Percentiles rank a stretch among this genome's conserved stretches.
phyloP scores from a whole-genome alignment of 2,888 invertebrate species.

The Adelognathus sp. region DNA sequence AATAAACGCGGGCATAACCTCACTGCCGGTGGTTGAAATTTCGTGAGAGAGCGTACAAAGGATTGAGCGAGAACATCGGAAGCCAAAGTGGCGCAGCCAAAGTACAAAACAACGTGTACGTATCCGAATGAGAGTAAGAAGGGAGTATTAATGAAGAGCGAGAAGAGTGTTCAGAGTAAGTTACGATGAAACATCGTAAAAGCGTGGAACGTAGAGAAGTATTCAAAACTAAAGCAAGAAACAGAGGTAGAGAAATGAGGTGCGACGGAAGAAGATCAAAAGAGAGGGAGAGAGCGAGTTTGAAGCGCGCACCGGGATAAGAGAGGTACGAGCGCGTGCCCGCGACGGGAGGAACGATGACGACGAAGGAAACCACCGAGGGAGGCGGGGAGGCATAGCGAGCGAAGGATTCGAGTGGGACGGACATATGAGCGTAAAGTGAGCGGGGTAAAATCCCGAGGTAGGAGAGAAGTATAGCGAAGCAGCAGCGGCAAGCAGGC shows the following conservation, averaged over 20 bases:
- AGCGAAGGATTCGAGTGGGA: conserved; percentile 47
- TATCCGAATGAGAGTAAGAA: conserved; percentile 1
- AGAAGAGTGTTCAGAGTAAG: not conserved
- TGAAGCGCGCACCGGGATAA: not conserved
- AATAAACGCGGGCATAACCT: too few relatives aligned
- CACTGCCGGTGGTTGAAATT: too few relatives aligned
- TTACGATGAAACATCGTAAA: conserved; percentile 16
- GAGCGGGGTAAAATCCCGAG: conserved; percentile 42
- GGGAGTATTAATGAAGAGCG: not conserved
- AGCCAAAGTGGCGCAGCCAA: not conserved
- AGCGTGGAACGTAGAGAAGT: conserved; percentile 1
- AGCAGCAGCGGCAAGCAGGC: conserved; percentile 36
- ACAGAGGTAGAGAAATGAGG: not conserved
- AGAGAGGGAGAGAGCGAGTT: not conserved
- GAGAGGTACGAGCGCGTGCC: conserved; percentile 47
- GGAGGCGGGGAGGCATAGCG: conserved; percentile 19
- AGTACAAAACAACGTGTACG: not conserved
- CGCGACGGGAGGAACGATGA: conserved; percentile 40
- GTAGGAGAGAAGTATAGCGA: conserved; percentile 38
- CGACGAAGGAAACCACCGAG: conserved; percentile 23
- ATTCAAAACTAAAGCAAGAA: conserved; percentile 5
- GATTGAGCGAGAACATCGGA: too few relatives aligned
- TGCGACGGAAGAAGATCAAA: conserved; percentile 13
- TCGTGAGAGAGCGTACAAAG: too few relatives aligned
- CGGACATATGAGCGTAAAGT: not conserved